phyloP scores from a whole-genome alignment of 2,888 invertebrate genomes.

The Erannis defoliaria region DNA sequence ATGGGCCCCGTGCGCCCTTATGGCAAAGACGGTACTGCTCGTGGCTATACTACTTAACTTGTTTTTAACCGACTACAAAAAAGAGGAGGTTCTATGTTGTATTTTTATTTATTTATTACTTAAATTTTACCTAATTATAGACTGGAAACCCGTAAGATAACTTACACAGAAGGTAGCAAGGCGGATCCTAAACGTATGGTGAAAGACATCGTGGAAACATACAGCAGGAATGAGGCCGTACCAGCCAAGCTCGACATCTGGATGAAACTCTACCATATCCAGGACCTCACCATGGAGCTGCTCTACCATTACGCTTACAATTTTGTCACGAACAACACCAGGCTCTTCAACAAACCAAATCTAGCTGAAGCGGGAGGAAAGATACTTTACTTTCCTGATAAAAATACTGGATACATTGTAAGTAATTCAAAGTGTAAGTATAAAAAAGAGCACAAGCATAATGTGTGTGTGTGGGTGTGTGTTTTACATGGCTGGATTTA shows the following conservation, averaged over 20 bases:
- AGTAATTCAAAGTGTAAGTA: no score
- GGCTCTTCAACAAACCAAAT: slow-evolving; percentile 90
- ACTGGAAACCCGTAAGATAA: slow-evolving; percentile 67
- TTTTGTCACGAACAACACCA: slow-evolving; percentile 88
- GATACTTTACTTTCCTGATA: slow-evolving; percentile 87
- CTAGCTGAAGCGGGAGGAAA: slow-evolving; percentile 90
- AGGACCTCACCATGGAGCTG: slow-evolving; percentile 87
- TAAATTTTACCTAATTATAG: slow-evolving; percentile 52
- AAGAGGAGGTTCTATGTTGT: no score
- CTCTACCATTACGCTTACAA: slow-evolving; percentile 88
- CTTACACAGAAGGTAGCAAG: slow-evolving; percentile 70
- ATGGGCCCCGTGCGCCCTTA: no score
- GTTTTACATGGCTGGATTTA: no score
- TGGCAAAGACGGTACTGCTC: no score
- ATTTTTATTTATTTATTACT: no score
- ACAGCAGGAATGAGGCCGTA: slow-evolving; percentile 83
- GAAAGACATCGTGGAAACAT: slow-evolving; percentile 87
- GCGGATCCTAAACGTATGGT: slow-evolving; percentile 68
- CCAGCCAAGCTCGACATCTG: slow-evolving; percentile 88
- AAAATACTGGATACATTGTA: slow-evolving; percentile 89
- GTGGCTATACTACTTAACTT: no score
- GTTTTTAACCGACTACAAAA: no score
- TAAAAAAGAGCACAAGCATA: no score
- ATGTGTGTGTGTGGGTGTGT: no score
- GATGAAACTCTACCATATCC: slow-evolving; percentile 87